Evolutionary conservation across 2,113 vertebrate species (phyloP).

Genomic region (Muscicapa adusta): DNA sequence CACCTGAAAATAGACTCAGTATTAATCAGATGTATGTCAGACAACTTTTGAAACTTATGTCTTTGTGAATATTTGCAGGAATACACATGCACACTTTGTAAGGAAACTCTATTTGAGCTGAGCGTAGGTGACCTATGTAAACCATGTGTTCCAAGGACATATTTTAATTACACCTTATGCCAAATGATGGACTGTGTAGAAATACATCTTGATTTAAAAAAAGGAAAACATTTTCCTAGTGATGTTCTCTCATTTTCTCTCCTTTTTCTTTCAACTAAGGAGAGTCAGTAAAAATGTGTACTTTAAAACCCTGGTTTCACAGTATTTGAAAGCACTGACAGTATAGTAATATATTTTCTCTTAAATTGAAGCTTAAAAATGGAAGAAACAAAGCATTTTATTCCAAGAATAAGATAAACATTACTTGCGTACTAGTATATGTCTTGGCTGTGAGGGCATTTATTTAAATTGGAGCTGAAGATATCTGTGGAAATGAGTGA

Average conservation of each 20-base stretch:
- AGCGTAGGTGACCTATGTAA: not conserved
- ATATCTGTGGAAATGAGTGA: not conserved
- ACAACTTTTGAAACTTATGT: not conserved
- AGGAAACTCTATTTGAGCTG: not conserved
- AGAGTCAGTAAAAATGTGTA: not conserved
- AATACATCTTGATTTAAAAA: not conserved
- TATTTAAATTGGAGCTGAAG: not conserved
- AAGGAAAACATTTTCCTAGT: not conserved
- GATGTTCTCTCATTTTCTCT: not conserved
- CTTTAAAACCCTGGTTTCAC: not conserved
- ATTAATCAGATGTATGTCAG: not conserved
- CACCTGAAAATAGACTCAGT: not conserved
- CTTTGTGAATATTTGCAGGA: not conserved
- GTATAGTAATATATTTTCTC: not conserved
- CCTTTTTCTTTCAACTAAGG: not conserved
- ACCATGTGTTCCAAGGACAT: fast-evolving
- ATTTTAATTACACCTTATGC: not conserved
- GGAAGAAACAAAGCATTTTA: not conserved
- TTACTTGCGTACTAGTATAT: not conserved
- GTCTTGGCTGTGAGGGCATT: not conserved
- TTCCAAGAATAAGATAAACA: not conserved
- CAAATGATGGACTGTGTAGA: not conserved
- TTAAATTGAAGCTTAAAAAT: not conserved
- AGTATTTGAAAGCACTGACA: not conserved
- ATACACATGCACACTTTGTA: fast-evolving